Percentiles rank a stretch among this genome's conserved stretches.
These are phyloP conservation scores for Zaprionus lineosus DNA, from an alignment of 2,888 invertebrate species.

Conservation along the genomic window DNA sequence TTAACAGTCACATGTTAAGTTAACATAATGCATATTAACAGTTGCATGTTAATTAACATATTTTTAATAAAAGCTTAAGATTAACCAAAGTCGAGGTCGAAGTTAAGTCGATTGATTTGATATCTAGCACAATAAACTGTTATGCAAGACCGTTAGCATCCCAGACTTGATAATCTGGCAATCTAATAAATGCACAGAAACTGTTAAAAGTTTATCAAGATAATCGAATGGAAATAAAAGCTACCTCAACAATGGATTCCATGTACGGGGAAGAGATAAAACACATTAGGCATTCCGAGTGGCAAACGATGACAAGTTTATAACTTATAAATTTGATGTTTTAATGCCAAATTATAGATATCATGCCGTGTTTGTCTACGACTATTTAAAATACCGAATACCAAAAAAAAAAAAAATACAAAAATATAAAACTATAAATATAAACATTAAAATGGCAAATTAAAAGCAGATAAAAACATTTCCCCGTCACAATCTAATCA, in stretches of 20 bases:
- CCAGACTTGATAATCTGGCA: no score
- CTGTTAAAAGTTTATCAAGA: background rate
- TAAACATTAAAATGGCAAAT: slow-evolving; percentile 37
- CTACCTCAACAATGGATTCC: slow-evolving; percentile 34
- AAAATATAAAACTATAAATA: slow-evolving; percentile 3
- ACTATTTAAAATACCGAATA: background rate
- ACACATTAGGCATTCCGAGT: background rate
- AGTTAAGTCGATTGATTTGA: no score
- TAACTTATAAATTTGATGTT: slow-evolving; percentile 19
- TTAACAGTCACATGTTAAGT: no score
- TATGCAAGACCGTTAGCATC: no score
- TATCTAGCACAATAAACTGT: no score
- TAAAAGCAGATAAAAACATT: slow-evolving; percentile 26
- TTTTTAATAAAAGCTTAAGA: no score
- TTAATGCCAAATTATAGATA: slow-evolving; percentile 28
- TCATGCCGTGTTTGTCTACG: no score
- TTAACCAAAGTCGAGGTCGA: no score
- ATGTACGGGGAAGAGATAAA: slow-evolving; percentile 4
- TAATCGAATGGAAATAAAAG: background rate
- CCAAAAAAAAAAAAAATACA: background rate
- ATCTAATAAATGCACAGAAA: no score
- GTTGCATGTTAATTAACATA: no score
- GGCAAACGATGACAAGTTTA: background rate
- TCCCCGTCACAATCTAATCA: no score
- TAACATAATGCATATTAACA: no score